Evolutionary conservation across 1,140 invertebrate species (phyloP), one percentile per base, ranked within the genome.

Genomic region (Lycorma delicatula): DNA sequence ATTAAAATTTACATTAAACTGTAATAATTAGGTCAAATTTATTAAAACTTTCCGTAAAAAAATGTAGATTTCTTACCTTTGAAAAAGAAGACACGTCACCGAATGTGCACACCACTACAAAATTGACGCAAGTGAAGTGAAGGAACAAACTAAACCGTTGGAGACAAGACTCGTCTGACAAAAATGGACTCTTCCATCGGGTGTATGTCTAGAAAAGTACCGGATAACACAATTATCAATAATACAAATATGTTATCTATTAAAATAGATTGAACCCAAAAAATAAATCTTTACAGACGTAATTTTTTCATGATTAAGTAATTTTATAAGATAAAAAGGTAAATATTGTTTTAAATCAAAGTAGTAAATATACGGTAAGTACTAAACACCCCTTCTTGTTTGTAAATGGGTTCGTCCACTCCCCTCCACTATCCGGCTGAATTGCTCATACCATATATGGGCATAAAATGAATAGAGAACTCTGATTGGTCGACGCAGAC

Each of bases 371-470:
- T 28, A 31, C 41, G 50, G 47, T 16, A 36, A 20, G 5, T 23
- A 23, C 59, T 53, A 9, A 28, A 1, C 55, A 58, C 65, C 63
- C 69, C 70, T 59, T 56, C 29, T 60, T 36, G 38, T 52, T 18
- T 13, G n/a, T 36, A 50, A 72, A 72, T 76, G 69, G 74, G 74
- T 65, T 75, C 71, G 68, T 65, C 75, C 72, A 62, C 53, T 62
- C 54, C 64, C 64, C 66, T 69, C 70, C 71, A 68, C 70, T 61
- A 56, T 36, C 56, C 68, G 71, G 72, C 73, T 73, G 74, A 73
- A 76, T 75, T 74, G 75, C 77, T 77, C 79, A 81, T 81, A 79
- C 83, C 82, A 83, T 84, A 84, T 85, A 84, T 83, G 82, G 83
- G 79, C 81, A 84, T 82, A 81, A 82, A 82, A 79, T 77, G 77